These are phyloP conservation scores for Alectoris magna DNA, from an alignment of 2,797 vertebrate genomes.

Conservation along the genomic window DNA sequence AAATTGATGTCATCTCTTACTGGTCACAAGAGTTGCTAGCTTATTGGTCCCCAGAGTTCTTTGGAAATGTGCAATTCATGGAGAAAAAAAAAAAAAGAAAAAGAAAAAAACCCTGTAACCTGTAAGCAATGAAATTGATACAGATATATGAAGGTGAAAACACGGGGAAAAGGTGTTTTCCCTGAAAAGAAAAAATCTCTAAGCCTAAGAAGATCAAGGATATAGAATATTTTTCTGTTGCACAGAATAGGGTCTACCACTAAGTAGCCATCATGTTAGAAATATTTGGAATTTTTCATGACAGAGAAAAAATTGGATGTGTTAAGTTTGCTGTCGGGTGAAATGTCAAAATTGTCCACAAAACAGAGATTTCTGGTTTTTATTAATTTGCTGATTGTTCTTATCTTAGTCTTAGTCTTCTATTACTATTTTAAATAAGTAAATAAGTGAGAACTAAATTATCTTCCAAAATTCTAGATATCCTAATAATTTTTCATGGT, in stretches of 20 bases:
- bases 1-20: neutral
- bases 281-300: neutral
- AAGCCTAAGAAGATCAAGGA: neutral
- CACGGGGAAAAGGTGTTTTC: too few species aligned
- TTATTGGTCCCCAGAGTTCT: neutral
- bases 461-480: neutral
- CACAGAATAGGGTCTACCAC: neutral
- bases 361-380: neutral
- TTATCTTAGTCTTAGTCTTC: neutral
- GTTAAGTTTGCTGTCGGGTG: neutral
- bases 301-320: neutral
- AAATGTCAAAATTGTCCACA: neutral
- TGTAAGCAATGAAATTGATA: neutral
- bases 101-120: too few species aligned
- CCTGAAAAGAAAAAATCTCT: too few species aligned
- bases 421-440: neutral
- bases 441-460: neutral
- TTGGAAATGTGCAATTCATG: neutral
- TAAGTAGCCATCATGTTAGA: neutral
- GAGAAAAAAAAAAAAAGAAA: neutral
- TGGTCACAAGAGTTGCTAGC: fast-evolving
- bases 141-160: neutral
- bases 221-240: neutral
- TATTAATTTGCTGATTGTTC: neutral
- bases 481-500: neutral